Base-by-base conservation (phyloP, 2,888 invertebrate species). In the Heliconius charithonia region DNA sequence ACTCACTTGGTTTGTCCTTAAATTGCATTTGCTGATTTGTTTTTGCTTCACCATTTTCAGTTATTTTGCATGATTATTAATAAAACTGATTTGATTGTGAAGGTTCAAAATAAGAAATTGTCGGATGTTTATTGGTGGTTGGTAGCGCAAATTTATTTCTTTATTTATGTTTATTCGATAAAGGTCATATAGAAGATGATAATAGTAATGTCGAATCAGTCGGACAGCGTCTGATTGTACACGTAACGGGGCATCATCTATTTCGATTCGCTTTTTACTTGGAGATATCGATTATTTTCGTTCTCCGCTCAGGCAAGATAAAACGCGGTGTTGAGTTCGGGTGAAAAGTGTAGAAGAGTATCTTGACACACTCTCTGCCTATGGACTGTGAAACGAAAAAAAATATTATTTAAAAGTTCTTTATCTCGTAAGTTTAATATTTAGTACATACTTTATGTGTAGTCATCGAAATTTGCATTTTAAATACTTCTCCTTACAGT, bases 1-100 rank as follows among this genome's bases (percentile, higher is more conserved):
- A 86, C 88, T 88, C 84, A 82, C 84, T 83, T 79, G 74, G 66
- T 79, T 79, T 79, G 70, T 62, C 76, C 76, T 79, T 74, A 41
- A 62, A 72, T 41, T 56, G 72, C 72, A 77, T 59, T 73, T 73
- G 59, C 73, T 67, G 37, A 77, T 77, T 59, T 73, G 73, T 67
- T 77, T 77, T n/a, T 59, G 59, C 10, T 75, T 27, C 56, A 37
- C 25, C 32, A 70, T 56, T 75, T 69, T 25, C 56, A 67, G 19
- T 78, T 56, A 10, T 66, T 29, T 29, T 29, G 22, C 51, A 51
- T 19, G 2, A 22, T 22, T 51, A 51, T 51, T 22, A 7, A 19
- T 2, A 51, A 51, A 51, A 19, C 7, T 51, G 0, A 2, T 16
- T 9, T 51, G 0, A 2, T 16, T 9, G 32, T 32, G 32, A 29